These are phyloP conservation scores for Artibeus lituratus DNA, from an alignment of 2,797 vertebrate species.

Conservation along the genomic window DNA sequence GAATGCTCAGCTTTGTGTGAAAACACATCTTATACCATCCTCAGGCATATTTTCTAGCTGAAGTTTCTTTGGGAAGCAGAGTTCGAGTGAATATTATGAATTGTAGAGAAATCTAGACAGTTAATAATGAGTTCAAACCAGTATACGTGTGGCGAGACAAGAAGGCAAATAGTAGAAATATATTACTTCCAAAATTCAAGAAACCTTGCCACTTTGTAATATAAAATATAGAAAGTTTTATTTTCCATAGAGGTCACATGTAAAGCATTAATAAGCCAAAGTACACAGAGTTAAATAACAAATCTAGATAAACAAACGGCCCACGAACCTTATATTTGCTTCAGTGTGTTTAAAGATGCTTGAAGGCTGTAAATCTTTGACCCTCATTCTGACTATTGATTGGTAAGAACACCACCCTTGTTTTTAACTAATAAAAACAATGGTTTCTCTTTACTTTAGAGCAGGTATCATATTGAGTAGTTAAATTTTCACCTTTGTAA, in stretches of 20 bases:
- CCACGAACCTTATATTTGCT: conserved; percentile 61
- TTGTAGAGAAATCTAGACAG: not conserved
- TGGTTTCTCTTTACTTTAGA: conserved; percentile 75
- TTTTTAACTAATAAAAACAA: conserved; percentile 75
- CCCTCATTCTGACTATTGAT: conserved; percentile 69
- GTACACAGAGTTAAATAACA: conserved; percentile 66
- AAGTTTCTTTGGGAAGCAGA: not conserved
- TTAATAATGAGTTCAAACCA: not conserved
- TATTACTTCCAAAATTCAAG: not conserved
- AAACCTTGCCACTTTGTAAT: not conserved
- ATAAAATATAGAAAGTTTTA: conserved; percentile 21
- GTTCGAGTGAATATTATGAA: not conserved
- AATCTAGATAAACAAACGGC: conserved; percentile 67
- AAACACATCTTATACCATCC: not conserved
- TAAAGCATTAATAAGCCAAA: conserved; percentile 69
- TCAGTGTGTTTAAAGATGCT: conserved; percentile 69
- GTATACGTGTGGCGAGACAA: accelerated
- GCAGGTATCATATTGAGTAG: conserved; percentile 62
- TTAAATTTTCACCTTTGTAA: conserved; percentile 76
- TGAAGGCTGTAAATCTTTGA: conserved; percentile 72
- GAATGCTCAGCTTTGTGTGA: not conserved
- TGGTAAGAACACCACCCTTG: conserved; percentile 50
- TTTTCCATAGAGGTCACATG: conserved; percentile 27
- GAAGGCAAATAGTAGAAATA: not conserved
- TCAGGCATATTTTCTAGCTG: not conserved